These are phyloP conservation scores for Cryptoprocta ferox DNA, from an alignment of 2,797 vertebrate genomes.

Conservation along the genomic window DNA sequence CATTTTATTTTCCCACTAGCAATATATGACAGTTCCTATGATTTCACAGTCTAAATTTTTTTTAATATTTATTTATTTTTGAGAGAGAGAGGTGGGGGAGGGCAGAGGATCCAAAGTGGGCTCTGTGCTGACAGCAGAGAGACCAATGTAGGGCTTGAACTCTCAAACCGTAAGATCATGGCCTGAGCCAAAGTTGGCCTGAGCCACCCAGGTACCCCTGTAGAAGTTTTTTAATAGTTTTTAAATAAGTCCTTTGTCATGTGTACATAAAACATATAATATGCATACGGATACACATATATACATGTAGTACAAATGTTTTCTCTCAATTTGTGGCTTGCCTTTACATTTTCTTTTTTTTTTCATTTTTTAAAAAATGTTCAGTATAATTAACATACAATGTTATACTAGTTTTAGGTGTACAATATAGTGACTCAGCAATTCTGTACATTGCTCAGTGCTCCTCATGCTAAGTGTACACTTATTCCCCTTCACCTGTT, in stretches of 20 bases:
- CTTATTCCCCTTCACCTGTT: not conserved
- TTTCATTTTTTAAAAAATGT: not conserved
- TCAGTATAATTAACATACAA: not conserved
- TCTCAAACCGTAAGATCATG: no score
- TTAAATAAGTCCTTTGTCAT: not conserved
- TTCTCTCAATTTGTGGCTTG: not conserved
- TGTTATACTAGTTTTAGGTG: not conserved
- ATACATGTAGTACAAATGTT: not conserved
- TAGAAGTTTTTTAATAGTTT: not conserved
- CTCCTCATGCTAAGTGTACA: not conserved
- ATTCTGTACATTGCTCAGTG: not conserved
- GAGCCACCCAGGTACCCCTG: no score
- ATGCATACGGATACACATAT: not conserved
- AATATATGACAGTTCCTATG: not conserved
- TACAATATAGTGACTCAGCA: not conserved
- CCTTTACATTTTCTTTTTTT: not conserved
- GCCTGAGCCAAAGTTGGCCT: no score
- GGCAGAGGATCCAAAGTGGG: no score
- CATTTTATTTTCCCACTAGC: not conserved
- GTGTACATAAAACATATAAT: not conserved
- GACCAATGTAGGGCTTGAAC: no score
- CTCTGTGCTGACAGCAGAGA: no score
- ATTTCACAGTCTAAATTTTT: not conserved
- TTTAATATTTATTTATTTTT: no score
- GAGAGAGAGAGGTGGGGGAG: no score